These are phyloP conservation scores for Uropetala carovei DNA, from an alignment of 2,888 invertebrate species.

Conservation along the genomic window DNA sequence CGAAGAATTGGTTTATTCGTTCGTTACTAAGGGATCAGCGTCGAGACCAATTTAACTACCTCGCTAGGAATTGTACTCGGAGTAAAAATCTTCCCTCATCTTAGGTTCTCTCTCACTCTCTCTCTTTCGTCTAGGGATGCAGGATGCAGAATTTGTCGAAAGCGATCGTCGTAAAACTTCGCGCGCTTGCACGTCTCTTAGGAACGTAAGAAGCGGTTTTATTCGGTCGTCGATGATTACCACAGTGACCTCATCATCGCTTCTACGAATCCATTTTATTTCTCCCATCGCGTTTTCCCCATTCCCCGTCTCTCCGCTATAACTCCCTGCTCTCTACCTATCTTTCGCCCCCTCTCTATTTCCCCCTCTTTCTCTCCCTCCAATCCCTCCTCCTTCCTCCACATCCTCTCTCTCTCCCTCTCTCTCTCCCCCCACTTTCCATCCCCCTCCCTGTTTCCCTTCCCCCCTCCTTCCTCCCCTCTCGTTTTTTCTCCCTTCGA, in stretches of 20 bases:
- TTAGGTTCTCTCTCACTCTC: background rate
- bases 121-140: background rate
- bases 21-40: background rate
- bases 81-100: background rate
- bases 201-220: background rate
- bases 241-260: conserved; percentile 42
- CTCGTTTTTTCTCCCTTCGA: background rate
- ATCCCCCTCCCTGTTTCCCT: background rate
- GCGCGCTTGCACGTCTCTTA: background rate
- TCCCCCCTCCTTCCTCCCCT: background rate
- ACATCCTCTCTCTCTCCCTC: background rate
- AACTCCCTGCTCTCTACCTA: no score
- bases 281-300: background rate
- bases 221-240: conserved; percentile 34
- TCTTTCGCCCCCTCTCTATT: no score
- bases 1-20: conserved; percentile 15
- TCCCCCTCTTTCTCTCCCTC: background rate
- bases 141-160: background rate
- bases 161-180: background rate
- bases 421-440: background rate
- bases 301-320: background rate
- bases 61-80: background rate
- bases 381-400: background rate
- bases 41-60: background rate
- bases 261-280: background rate